Evolutionary conservation across 1,140 invertebrate species (phyloP).

Genomic region (Subanguina moxae): DNA sequence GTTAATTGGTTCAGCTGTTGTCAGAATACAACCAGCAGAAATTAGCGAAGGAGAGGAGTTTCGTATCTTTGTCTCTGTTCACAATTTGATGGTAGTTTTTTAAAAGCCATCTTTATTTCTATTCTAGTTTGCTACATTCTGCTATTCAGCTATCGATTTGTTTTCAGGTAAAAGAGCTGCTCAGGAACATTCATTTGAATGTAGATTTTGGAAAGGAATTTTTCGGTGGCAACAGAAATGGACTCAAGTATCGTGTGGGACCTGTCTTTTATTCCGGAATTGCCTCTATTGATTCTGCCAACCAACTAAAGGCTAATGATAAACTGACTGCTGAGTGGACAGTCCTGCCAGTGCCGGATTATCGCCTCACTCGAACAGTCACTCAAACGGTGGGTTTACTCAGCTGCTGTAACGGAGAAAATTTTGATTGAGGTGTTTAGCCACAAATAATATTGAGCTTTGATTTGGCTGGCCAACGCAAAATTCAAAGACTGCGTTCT

Average conservation of each 20-base stretch:
- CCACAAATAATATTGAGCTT: slow-evolving; percentile 8
- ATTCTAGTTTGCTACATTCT: background rate
- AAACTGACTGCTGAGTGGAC: background rate
- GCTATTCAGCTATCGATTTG: background rate
- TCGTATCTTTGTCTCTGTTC: slow-evolving; percentile 8
- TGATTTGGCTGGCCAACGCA: background rate
- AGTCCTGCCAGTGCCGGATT: background rate
- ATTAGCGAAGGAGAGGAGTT: slow-evolving; percentile 12
- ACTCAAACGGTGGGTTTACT: background rate
- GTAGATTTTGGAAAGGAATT: slow-evolving; percentile 4
- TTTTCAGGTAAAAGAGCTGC: slow-evolving; percentile 1
- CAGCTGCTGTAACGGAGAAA: background rate
- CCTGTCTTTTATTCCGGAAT: slow-evolving; percentile 4
- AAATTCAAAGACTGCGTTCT: slow-evolving; percentile 1
- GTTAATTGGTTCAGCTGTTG: slow-evolving; percentile 7
- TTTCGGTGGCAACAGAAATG: background rate
- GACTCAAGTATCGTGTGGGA: slow-evolving; percentile 13
- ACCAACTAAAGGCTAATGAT: background rate
- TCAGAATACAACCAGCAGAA: slow-evolving; percentile 7
- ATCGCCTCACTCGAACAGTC: background rate
- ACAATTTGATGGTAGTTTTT: background rate
- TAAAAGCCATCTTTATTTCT: background rate
- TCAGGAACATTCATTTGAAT: slow-evolving; percentile 2
- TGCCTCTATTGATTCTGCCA: background rate
- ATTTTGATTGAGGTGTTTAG: slow-evolving; percentile 1